Percentiles rank a stretch among this genome's conserved stretches.
These are phyloP conservation scores for Sandelia bainsii DNA, from an alignment of 2,797 vertebrate genomes.

Conservation along the genomic window DNA sequence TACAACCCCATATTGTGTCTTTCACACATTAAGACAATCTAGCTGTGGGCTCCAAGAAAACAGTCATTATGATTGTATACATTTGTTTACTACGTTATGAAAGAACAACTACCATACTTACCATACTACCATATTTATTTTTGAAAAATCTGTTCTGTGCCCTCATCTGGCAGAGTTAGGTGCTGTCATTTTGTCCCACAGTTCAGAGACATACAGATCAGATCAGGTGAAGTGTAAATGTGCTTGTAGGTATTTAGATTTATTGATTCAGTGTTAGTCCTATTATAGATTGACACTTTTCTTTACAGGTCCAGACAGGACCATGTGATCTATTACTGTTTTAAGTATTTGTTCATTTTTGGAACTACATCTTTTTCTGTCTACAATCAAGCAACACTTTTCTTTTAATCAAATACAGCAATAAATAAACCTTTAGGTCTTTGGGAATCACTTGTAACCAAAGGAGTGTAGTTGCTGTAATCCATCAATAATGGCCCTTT, in stretches of 20 bases:
- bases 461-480: background rate
- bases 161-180: background rate
- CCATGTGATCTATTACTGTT: background rate
- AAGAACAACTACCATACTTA: no score
- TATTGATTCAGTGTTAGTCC: background rate
- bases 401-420: background rate
- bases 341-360: background rate
- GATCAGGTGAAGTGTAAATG: background rate
- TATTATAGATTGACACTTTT: background rate
- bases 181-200: conserved; percentile 8
- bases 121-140: no score
- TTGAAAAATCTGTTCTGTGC: background rate
- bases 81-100: background rate
- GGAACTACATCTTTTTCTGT: background rate
- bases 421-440: background rate
- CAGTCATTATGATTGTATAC: background rate
- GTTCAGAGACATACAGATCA: conserved; percentile 6
- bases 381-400: background rate
- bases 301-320: background rate
- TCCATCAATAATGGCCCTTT: background rate
- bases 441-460: background rate
- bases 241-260: background rate
- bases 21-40: conserved; percentile 11
- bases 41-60: background rate
- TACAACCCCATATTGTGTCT: conserved; percentile 15